Base-by-base conservation (phyloP, 2,797 vertebrate species). In the Neosalanx taihuensis region DNA sequence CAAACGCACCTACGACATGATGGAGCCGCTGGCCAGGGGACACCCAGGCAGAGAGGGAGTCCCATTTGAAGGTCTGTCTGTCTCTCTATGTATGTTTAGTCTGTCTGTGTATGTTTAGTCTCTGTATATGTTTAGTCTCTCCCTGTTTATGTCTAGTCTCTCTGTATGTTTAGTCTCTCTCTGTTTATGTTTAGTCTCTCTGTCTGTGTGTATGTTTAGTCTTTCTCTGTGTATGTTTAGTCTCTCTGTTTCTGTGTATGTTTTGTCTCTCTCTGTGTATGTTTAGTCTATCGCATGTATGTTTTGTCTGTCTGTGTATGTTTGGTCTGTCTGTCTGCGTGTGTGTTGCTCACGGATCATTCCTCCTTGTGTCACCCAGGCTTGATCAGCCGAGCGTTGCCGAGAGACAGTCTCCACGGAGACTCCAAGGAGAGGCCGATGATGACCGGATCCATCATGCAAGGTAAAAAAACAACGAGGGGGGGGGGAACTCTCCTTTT, bases 401-500 rank as follows among this genome's bases (percentile, higher is more conserved):
- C 96, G 41, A 94, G 96, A 84, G 97, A 98, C 4, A 93, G 93
- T 74, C 89, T 93, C 69, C 96, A 97, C 76, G 84, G 87, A 37
- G 97, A 99, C 65, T 91, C 96, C 1, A 98, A 98, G 80, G 97
- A 99, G 71, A 93, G 97, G 79, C 91, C 93, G 0, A 82, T 98
- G 70, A 90, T 96, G 20, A 85, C 95, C 73, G 98, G 98, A 72
- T 99, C 98, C 69, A 99, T 99, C 81, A 99, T 99, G 96, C 97
- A 99, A 90, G 98, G 98, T 99, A 90, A 0, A 69, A 37, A 6
- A 6, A 9, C 35, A 7, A 37, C 35, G n/a, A n/a, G n/a, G n/a
- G n/a, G n/a, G n/a, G n/a, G n/a, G n/a, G n/a, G n/a, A n/a, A n/a
- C n/a, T n/a, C n/a, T n/a, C 53, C 6, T 56, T 26, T 59, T 26